Evolutionary conservation across 2,888 invertebrate species (phyloP), one percentile per base, ranked within the genome.

Genomic region (Orthosia incerta): DNA sequence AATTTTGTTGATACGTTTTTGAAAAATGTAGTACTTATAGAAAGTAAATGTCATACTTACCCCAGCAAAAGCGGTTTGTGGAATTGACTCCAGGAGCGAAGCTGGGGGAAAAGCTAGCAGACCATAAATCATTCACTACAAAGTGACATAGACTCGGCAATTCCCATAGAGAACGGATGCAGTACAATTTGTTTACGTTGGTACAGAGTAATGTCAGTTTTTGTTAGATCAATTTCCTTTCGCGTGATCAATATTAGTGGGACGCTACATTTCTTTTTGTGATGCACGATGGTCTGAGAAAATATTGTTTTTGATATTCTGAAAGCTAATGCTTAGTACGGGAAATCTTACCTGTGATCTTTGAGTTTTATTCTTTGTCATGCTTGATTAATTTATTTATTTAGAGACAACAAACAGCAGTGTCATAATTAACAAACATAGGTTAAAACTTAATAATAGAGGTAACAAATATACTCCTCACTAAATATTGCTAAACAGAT

Each of bases 161-260:
- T 57, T 61, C 71, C 56, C 59, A 57, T 67, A 23, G 11, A 56
- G 13, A 82, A 72, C 79, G 80, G 83, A 83, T 63, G 68, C 39
- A 59, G 11, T 59, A 48, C 71, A 68, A 69, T 80, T 78, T 72
- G 79, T 78, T 72, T 64, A 82, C 55, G 12, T 71, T 82, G 45
- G 56, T 18, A 50, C 45, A 31, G 12, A 18, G 73, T 78, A 78
- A 78, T 78, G n/a, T 26, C 9, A 60, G 72, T 80, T 80, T 80
- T 83, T 80, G 67, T 78, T 45, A 4, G 15, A 59, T 59, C 45
- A 56, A 72, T 83, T 80, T 80, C 83, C 73, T 72, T 69, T 64
- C 3, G 31, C 48, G 11, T 31, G 63, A 63, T 79, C 69, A 69
- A 83, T 78, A 72, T 72, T 61, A 55, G 48, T 61, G 39, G 57